A percentile compares a stretch with the other conserved stretches of the same genome.
phyloP scores from a whole-genome alignment of 1,140 invertebrate genomes.

The Meloidogyne floridensis region DNA sequence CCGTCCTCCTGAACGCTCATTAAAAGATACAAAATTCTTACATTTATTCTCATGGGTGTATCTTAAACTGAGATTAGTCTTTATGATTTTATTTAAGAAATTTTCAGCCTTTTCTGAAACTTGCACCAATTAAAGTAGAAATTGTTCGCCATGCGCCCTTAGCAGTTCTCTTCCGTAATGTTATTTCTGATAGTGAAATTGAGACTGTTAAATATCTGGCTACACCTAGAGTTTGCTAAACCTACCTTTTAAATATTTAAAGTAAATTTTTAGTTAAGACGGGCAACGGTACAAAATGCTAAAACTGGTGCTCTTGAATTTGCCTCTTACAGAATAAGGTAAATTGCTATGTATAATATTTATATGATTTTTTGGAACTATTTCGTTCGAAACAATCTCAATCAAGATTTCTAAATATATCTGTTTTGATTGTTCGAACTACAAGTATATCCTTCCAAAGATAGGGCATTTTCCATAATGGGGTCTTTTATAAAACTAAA shows the following conservation, averaged over 20 bases:
- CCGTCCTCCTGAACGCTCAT: too few relatives aligned
- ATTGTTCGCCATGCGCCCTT: slow-evolving; percentile 68
- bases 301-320: slow-evolving; percentile 88
- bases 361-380: too few relatives aligned
- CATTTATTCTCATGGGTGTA: too few relatives aligned
- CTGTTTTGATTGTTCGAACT: too few relatives aligned
- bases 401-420: too few relatives aligned
- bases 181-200: slow-evolving; percentile 86
- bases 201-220: slow-evolving; percentile 83
- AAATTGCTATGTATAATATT: slow-evolving; percentile 74
- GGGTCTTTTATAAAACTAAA: too few relatives aligned
- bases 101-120: slow-evolving; percentile 74
- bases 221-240: slow-evolving; percentile 75
- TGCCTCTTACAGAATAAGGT: slow-evolving; percentile 84
- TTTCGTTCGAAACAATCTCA: too few relatives aligned
- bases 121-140: slow-evolving; percentile 89
- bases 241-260: not conserved
- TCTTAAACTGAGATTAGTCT: too few relatives aligned
- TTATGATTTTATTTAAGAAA: not conserved
- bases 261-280: slow-evolving; percentile 66
- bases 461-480: too few relatives aligned
- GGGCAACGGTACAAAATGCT: slow-evolving; percentile 95
- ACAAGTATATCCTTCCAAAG: too few relatives aligned
- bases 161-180: slow-evolving; percentile 71
- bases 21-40: too few relatives aligned